These are phyloP conservation scores for Microcebus jonahi DNA, from an alignment of 2,113 vertebrate species.

Conservation along the genomic window DNA sequence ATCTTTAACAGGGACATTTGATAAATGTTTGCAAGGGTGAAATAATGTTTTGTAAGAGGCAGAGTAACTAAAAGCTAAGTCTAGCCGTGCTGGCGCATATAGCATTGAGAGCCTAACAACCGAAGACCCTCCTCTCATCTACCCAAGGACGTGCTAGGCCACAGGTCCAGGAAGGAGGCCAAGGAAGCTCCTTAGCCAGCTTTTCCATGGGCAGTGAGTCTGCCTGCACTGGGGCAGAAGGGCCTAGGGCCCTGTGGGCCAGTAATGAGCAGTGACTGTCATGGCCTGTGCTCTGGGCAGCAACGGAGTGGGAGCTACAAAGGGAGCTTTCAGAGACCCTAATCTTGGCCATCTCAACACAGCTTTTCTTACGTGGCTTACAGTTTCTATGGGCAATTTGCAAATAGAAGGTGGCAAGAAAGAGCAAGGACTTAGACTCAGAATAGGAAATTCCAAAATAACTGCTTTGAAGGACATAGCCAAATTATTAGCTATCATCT, in stretches of 20 bases:
- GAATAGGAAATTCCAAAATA: not conserved
- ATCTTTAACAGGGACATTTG: not conserved
- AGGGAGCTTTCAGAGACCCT: not conserved
- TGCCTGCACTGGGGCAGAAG: not conserved
- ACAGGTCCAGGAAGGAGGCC: not conserved
- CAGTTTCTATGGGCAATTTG: not conserved
- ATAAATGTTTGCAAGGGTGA: slow-evolving; percentile 28
- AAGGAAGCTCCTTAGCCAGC: not conserved
- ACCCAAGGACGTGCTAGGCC: not conserved
- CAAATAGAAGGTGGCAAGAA: not conserved
- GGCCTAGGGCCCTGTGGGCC: not conserved
- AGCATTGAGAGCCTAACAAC: not conserved
- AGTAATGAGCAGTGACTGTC: not conserved
- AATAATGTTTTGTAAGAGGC: slow-evolving; percentile 49
- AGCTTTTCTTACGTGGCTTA: not conserved
- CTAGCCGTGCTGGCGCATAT: not conserved
- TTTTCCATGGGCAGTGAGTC: not conserved
- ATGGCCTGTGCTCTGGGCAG: not conserved
- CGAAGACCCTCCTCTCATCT: not conserved
- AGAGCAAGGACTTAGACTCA: not conserved
- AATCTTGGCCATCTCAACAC: not conserved
- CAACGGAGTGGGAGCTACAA: not conserved
- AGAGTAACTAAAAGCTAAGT: not conserved
- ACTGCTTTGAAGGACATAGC: not conserved
- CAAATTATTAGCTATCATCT: not conserved